Percentiles rank a stretch among this genome's conserved stretches.
Evolutionary conservation across 2,888 invertebrate genomes (phyloP).

Genomic region (Abrostola tripartita): DNA sequence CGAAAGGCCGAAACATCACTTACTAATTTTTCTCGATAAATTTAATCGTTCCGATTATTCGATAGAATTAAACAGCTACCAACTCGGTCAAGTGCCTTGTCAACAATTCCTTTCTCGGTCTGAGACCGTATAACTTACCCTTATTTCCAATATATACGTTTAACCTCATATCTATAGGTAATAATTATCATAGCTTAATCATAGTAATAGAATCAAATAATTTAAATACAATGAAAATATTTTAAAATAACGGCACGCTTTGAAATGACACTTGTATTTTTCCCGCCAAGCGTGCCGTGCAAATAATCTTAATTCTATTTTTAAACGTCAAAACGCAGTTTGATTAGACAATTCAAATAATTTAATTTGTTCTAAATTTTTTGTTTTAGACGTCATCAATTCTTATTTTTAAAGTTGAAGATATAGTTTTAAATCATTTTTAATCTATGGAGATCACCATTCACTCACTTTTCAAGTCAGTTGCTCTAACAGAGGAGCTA

Average conservation of each 20-base stretch:
- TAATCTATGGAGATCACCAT: constrained; percentile 70
- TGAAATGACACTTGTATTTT: neutral
- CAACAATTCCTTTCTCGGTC: constrained; percentile 40
- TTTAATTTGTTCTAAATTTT: constrained; percentile 22
- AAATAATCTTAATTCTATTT: constrained; percentile 23
- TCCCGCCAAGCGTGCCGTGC: constrained; percentile 29
- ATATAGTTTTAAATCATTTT: constrained; percentile 24
- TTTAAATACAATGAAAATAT: constrained; percentile 18
- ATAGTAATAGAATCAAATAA: constrained; percentile 27
- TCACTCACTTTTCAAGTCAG: constrained; percentile 75
- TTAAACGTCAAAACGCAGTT: constrained; percentile 17
- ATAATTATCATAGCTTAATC: no score
- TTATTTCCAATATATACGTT: constrained; percentile 9
- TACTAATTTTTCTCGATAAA: constrained; percentile 51
- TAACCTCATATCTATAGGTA: constrained; percentile 18
- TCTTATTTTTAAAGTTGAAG: constrained; percentile 20
- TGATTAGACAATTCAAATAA: constrained; percentile 34
- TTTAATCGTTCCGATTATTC: constrained; percentile 65
- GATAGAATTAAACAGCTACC: constrained; percentile 51
- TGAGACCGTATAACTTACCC: constrained; percentile 31
- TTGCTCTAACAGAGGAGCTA: constrained; percentile 81
- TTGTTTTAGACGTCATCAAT: constrained; percentile 8
- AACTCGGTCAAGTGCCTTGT: constrained; percentile 24
- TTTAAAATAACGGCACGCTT: constrained; percentile 21
- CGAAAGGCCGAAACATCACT: constrained; percentile 69